Conservation (phyloP, 2,888 invertebrate genomes). For the Chrysotoxum bicinctum region DNA sequence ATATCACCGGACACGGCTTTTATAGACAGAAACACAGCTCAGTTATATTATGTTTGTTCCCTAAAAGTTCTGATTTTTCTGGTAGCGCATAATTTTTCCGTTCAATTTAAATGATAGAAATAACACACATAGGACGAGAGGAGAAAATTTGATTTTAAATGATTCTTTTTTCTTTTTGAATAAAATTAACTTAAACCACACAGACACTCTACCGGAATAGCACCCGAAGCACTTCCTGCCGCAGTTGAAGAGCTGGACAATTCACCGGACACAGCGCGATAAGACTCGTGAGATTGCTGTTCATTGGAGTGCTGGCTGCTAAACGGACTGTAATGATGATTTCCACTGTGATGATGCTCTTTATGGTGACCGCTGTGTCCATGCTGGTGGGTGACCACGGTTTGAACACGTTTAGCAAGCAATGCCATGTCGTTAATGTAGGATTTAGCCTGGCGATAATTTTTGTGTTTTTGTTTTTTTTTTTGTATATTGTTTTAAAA, state of each 20-base stretch:
- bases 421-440: slow-evolving; percentile 81
- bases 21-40: slow-evolving; percentile 53
- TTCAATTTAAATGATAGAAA: slow-evolving; percentile 17
- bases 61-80: slow-evolving; percentile 5
- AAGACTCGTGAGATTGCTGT: slow-evolving; percentile 78
- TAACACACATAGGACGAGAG: slow-evolving; percentile 38
- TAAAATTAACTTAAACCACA: slow-evolving; percentile 68
- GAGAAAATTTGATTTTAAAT: slow-evolving; percentile 27
- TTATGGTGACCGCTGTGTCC: slow-evolving; percentile 75
- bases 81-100: slow-evolving; percentile 20
- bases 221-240: slow-evolving; percentile 74
- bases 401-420: slow-evolving; percentile 79
- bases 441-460: slow-evolving; percentile 77
- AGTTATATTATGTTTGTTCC: slow-evolving; percentile 25
- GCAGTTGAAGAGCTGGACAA: slow-evolving; percentile 64
- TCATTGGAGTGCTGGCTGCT: slow-evolving; percentile 76
- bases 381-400: slow-evolving; percentile 79
- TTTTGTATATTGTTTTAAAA: slow-evolving; percentile 16
- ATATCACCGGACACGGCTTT: slow-evolving; percentile 41
- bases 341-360: slow-evolving; percentile 74
- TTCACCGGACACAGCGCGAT: slow-evolving; percentile 81
- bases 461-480: slow-evolving; percentile 53
- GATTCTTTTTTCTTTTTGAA: slow-evolving; percentile 23
- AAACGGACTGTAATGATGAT: slow-evolving; percentile 77
- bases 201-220: slow-evolving; percentile 82